phyloP scores from a whole-genome alignment of 1,140 invertebrate species.

The Caenorhabditis tropicalis region DNA sequence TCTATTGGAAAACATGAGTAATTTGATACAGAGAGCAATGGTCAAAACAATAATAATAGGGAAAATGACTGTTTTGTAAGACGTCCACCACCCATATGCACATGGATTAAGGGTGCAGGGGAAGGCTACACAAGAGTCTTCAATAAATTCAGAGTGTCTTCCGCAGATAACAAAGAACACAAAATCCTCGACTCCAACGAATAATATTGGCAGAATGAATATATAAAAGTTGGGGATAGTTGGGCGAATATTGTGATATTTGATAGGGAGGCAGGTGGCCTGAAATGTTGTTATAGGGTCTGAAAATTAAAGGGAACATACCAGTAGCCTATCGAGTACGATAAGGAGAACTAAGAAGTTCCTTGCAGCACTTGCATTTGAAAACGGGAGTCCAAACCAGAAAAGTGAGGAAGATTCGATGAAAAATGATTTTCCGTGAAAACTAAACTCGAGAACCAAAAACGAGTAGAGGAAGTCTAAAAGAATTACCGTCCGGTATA shows the following conservation, averaged over 20 bases:
- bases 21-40: not conserved
- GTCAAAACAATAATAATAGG: not conserved
- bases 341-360: not conserved
- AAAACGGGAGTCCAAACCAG: constrained; percentile 1
- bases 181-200: not conserved
- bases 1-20: not conserved
- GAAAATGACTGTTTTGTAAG: not conserved
- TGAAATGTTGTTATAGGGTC: no score
- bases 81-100: not conserved
- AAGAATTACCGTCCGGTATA: not conserved
- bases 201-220: not conserved
- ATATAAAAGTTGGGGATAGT: not conserved
- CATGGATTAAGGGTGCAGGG: constrained; percentile 10
- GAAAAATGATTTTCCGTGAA: not conserved
- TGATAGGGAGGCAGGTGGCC: not conserved
- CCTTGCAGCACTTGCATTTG: constrained; percentile 12
- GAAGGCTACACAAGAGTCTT: not conserved
- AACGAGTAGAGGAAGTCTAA: constrained; percentile 14
- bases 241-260: not conserved
- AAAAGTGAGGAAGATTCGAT: constrained; percentile 7
- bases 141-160: not conserved
- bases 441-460: not conserved
- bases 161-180: not conserved
- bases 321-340: not conserved
- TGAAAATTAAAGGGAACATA: not conserved